Conservation (phyloP, 2,888 invertebrate genomes). For the Agrochola lota region DNA sequence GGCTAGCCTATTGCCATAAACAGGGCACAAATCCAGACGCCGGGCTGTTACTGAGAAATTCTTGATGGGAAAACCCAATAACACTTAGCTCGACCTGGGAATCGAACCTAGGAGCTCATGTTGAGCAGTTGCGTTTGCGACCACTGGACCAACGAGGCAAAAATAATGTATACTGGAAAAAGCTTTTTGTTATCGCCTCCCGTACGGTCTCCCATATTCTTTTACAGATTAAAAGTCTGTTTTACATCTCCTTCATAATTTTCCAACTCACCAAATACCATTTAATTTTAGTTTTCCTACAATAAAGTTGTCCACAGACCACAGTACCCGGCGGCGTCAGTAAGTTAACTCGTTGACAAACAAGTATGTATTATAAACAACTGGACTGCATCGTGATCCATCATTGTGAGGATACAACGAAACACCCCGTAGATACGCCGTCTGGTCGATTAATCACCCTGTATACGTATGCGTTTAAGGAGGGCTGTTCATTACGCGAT, state of each 20-base stretch:
- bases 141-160: neutral
- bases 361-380: slow-evolving; percentile 55
- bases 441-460: slow-evolving; percentile 84
- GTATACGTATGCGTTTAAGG: slow-evolving; percentile 75
- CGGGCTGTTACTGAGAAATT: neutral
- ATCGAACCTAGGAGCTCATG: neutral
- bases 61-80: neutral
- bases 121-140: too few species aligned
- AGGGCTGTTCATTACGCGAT: slow-evolving; percentile 61
- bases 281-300: neutral
- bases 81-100: neutral
- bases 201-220: neutral
- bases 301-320: slow-evolving; percentile 25
- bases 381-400: slow-evolving; percentile 79
- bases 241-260: neutral
- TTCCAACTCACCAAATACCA: neutral
- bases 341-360: slow-evolving; percentile 64
- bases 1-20: neutral
- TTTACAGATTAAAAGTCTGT: neutral
- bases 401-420: slow-evolving; percentile 84
- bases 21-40: neutral
- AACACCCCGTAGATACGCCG: slow-evolving; percentile 83
- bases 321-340: slow-evolving; percentile 14
- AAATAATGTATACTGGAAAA: neutral
- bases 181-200: neutral